Base-by-base conservation (phyloP, 2,797 vertebrate species). In the Stomatorhinus walkeri region DNA sequence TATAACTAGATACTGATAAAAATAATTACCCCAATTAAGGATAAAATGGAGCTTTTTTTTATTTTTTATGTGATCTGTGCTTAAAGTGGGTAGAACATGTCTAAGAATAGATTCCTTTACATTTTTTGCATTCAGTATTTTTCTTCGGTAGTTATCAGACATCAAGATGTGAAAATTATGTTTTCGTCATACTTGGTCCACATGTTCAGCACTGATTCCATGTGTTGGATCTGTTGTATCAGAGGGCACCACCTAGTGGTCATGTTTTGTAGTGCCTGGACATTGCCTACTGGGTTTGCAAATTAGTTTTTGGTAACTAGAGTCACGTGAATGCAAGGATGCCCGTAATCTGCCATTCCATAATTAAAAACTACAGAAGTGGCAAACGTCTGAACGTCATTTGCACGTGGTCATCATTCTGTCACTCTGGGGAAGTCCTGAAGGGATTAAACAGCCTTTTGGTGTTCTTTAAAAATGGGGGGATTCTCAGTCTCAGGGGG, bases 161-260 rank as follows among this genome's bases (percentile, higher is more conserved):
- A 48, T 49, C 54, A 43, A 54, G 61, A 48, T 4, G 19, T 68
- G 64, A 54, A 51, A 61, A 52, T 22, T 4, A 19, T 43, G 7
- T 14, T 76, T 19, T 81, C 28, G 1, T 59, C 24, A 4, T 83
- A 40, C 52, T 40, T 83, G 5, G 51, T 51, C 36, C 48, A 51
- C 40, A 28, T 28, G 49, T 54, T 49, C 59, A 24, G 59, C 48
- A 8, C 14, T 81, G 4, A 43, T 2, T 16, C 14, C 10, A 14
- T 40, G 72, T 24, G 76, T 12, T 14, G n/a, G 52, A 16, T 16
- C 14, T 32, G n/a, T 81, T 89, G 10, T 87, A 22, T 88, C 85
- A 87, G 49, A 59, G 85, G 89, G 32, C 56, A 32, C 81, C 90
- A 51, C 0, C 36, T 89, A 7, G 36, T 90, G 72, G 81, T 43